These are phyloP conservation scores for Enteromius paludinosus DNA, from an alignment of 2,797 vertebrate species.

Conservation along the genomic window DNA sequence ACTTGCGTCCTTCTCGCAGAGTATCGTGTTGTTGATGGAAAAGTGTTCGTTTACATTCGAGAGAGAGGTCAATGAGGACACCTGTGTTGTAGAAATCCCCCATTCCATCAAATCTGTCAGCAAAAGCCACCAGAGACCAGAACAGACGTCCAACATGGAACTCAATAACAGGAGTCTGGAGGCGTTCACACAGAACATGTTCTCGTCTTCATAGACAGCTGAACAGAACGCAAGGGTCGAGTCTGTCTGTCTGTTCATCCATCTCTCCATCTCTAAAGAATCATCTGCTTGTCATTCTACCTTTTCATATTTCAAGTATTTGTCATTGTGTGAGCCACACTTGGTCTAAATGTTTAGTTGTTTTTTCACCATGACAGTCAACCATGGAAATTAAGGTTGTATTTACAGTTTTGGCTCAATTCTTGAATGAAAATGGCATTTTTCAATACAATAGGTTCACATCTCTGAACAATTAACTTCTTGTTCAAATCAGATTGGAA, in stretches of 20 bases:
- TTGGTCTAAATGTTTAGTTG: no score
- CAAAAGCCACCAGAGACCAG: constrained; percentile 29
- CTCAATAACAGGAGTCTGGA: constrained; percentile 25
- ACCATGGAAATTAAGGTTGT: no score
- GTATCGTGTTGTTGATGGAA: constrained; percentile 37
- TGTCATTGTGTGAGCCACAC: no score
- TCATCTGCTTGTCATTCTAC: background rate
- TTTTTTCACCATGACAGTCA: no score
- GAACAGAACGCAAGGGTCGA: background rate
- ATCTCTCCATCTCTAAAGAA: background rate
- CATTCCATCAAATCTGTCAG: constrained; percentile 46
- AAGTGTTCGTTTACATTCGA: constrained; percentile 39
- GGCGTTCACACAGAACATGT: background rate
- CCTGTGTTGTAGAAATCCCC: constrained; percentile 45
- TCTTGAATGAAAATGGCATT: no score
- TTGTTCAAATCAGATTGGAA: no score
- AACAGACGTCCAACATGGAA: constrained; percentile 41
- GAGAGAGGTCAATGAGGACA: constrained; percentile 37
- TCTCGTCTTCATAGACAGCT: background rate
- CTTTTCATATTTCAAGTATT: no score
- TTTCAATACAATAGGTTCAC: no score
- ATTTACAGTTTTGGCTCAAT: no score
- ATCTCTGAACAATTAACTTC: no score
- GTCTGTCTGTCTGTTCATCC: background rate
- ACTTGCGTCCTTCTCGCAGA: background rate